A percentile compares a stretch with the other conserved stretches of the same genome.
phyloP scores from a whole-genome alignment of 2,888 invertebrate genomes.

The Hedya salicella region DNA sequence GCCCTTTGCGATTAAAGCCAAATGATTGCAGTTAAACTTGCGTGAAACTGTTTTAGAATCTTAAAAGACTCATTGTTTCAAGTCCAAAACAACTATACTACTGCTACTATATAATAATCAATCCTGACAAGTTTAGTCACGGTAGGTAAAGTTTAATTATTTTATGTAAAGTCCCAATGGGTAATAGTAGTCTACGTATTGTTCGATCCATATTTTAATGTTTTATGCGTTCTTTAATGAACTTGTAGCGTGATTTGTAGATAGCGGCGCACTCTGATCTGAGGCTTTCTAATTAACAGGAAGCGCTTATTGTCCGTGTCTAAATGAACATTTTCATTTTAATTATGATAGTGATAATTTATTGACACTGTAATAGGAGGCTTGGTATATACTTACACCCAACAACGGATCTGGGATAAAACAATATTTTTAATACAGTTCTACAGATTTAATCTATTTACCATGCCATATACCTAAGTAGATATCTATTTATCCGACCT shows the following conservation, averaged over 20 bases:
- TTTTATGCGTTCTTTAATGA: slow-evolving; percentile 21
- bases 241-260: slow-evolving; percentile 37
- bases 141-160: not conserved
- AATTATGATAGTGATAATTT: slow-evolving; percentile 32
- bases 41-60: not conserved
- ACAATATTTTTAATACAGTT: not conserved
- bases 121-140: not conserved
- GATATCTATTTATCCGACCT: too few relatives aligned
- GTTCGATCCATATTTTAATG: slow-evolving; percentile 2
- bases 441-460: too few relatives aligned
- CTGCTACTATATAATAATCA: not conserved
- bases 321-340: slow-evolving; percentile 30
- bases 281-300: slow-evolving; percentile 32
- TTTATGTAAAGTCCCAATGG: not conserved
- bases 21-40: slow-evolving; percentile 6
- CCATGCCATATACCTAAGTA: too few relatives aligned
- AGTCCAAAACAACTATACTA: not conserved
- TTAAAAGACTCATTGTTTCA: not conserved
- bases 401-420: too few relatives aligned
- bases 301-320: slow-evolving; percentile 30
- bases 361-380: not conserved
- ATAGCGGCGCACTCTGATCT: slow-evolving; percentile 6
- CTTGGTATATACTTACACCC: not conserved
- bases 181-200: not conserved
- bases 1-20: not conserved